phyloP scores from a whole-genome alignment of 2,888 invertebrate species.

The Syrista parreyssii region DNA sequence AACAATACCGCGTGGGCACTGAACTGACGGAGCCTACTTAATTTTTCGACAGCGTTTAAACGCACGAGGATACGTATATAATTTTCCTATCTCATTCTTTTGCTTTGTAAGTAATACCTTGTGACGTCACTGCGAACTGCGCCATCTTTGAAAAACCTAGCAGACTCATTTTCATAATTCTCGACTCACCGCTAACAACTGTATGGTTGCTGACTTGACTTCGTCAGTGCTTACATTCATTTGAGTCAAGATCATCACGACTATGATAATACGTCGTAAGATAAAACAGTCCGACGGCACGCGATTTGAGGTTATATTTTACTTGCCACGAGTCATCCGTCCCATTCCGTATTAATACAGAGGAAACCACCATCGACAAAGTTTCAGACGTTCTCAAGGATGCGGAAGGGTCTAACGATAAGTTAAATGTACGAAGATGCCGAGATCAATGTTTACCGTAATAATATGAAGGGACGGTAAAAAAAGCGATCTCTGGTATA shows the following conservation, averaged over 20 bases:
- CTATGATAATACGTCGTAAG: neutral
- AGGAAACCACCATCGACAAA: neutral
- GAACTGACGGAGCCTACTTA: neutral
- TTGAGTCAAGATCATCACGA: neutral
- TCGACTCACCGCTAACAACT: neutral
- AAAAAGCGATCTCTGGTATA: neutral
- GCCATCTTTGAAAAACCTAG: neutral
- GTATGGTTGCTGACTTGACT: neutral
- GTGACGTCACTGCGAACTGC: neutral
- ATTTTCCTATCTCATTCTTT: neutral
- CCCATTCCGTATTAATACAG: neutral
- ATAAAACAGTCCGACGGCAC: neutral
- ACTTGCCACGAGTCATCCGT: neutral
- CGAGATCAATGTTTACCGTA: neutral
- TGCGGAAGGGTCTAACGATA: neutral
- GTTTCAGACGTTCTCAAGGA: neutral
- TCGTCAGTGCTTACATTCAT: neutral
- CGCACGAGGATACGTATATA: neutral
- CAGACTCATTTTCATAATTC: neutral
- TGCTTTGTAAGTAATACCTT: neutral
- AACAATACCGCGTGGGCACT: slow-evolving; percentile 31
- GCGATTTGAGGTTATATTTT: neutral
- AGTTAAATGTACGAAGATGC: neutral
- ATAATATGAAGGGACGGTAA: neutral
- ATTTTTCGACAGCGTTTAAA: neutral